These are phyloP conservation scores for Pinctada fucata DNA, from an alignment of 2,888 invertebrate species.

Conservation along the genomic window DNA sequence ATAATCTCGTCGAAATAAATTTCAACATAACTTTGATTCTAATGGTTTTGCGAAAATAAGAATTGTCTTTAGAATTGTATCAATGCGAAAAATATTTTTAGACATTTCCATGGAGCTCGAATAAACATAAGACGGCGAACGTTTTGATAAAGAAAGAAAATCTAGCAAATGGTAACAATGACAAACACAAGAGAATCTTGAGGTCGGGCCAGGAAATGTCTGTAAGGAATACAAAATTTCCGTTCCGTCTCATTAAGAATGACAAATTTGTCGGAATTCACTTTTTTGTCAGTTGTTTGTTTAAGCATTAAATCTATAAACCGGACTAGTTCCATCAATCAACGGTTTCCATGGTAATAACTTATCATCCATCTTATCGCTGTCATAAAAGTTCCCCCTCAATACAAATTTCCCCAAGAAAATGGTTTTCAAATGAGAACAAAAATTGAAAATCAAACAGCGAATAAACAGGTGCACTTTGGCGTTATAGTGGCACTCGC, in stretches of 20 bases:
- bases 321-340: slow-evolving; percentile 27
- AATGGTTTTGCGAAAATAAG: too few relatives aligned
- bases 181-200: too few relatives aligned
- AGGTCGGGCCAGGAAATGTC: background rate
- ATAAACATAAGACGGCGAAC: too few relatives aligned
- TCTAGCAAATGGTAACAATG: too few relatives aligned
- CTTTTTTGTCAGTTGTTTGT: slow-evolving; percentile 22
- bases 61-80: too few relatives aligned
- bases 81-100: too few relatives aligned
- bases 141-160: too few relatives aligned
- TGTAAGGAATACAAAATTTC: background rate
- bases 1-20: too few relatives aligned
- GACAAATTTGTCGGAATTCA: slow-evolving; percentile 21
- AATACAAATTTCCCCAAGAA: slow-evolving; percentile 15
- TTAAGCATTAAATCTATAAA: background rate
- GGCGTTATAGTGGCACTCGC: slow-evolving; percentile 3
- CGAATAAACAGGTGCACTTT: slow-evolving; percentile 27
- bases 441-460: slow-evolving; percentile 25
- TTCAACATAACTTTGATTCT: too few relatives aligned
- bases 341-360: slow-evolving; percentile 40
- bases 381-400: slow-evolving; percentile 38
- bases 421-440: slow-evolving; percentile 28
- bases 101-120: too few relatives aligned
- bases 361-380: slow-evolving; percentile 38
- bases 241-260: slow-evolving; percentile 18